Percentiles rank a stretch among this genome's conserved stretches.
Conservation (phyloP, 1,140 invertebrate genomes). For the Penaeus japonicus region DNA sequence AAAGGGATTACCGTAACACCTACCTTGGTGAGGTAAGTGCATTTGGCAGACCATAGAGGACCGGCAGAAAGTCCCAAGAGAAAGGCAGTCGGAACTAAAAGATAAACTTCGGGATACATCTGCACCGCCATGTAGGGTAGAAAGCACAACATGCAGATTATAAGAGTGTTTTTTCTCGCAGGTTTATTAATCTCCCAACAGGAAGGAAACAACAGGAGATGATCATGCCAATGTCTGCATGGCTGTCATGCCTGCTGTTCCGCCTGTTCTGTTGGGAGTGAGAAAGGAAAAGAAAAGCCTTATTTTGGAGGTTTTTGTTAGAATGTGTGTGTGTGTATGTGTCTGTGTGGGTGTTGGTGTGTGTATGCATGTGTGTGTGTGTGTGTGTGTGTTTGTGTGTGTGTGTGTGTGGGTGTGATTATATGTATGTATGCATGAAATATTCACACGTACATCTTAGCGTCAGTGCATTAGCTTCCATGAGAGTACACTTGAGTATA, state of each 20-base stretch:
- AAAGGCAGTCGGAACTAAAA: slow-evolving; percentile 88
- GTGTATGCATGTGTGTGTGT: no score
- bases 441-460: no score
- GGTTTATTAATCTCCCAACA: slow-evolving; percentile 87
- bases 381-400: no score
- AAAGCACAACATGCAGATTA: slow-evolving; percentile 89
- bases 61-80: slow-evolving; percentile 88
- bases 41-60: slow-evolving; percentile 96
- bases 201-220: slow-evolving; percentile 93
- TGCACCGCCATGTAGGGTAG: slow-evolving; percentile 92
- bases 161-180: slow-evolving; percentile 95
- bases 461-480: no score
- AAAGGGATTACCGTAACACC: no score
- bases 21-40: slow-evolving; percentile 89
- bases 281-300: no score
- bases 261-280: no score
- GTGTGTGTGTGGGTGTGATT: no score
- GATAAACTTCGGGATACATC: slow-evolving; percentile 89
- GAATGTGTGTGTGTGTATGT: no score
- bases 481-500: no score
- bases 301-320: no score
- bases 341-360: not conserved
- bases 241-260: slow-evolving; percentile 77
- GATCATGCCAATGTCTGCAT: slow-evolving; percentile 84
- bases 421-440: no score